Base-by-base conservation (phyloP, 2,113 vertebrate genomes). In the Perca fluviatilis region DNA sequence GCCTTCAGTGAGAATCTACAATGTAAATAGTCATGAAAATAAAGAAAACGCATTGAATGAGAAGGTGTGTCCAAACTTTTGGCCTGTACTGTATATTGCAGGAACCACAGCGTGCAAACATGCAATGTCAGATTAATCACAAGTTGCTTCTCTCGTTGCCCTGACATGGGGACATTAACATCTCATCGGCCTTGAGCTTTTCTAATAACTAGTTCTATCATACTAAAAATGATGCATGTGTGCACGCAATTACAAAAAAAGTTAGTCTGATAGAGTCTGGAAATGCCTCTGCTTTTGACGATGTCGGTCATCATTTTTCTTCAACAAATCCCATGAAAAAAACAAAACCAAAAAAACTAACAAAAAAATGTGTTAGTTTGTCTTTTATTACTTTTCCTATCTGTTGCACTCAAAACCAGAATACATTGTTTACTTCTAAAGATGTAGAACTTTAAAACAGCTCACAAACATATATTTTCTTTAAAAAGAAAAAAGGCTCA, bases 151-250 rank as follows among this genome's bases (percentile, higher is more conserved):
- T 53, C 8, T 46, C 53, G 2, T 19, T 13, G 60, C 40, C 30
- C 46, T 9, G 43, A 36, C 30, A 51, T 1, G 27, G 62, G 18
- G 33, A 77, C 40, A 36, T 76, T 63, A 47, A 77, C 68, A 64
- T 61, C 67, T 73, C 76, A 81, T 56, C 27, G 54, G 78, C 72
- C 46, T 80, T 12, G 16, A 84, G 60, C 75, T 84, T 71, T 33
- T 71, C 75, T 65, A 40, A 70, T 64, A 64, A 66, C 21, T 63
- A 23, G 30, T n/a, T 80, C 72, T 74, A 60, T 78, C 65, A 11
- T 49, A 21, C 69, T 77, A 25, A 67, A 50, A 40, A 23, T n/a
- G 15, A 25, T 57, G 80, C 81, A 86, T 84, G 84, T 64, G 27
- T 80, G 74, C 85, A 83, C 84, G 81, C 23, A 5, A 5, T 40